Percentiles rank a stretch among this genome's conserved stretches.
Evolutionary conservation across 2,797 vertebrate genomes (phyloP).

Genomic region (Trichosurus vulpecula): DNA sequence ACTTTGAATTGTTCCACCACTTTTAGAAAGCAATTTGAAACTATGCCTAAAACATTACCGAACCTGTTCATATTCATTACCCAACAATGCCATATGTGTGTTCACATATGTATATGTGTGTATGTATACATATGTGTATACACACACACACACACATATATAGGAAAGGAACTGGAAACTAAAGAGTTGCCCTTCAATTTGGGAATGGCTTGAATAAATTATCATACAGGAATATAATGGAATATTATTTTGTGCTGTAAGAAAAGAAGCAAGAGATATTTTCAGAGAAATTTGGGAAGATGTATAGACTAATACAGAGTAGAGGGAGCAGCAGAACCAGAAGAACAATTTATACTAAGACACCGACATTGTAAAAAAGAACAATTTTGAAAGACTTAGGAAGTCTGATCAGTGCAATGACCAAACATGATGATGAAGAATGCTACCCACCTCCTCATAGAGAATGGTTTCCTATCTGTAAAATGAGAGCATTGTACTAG

Average conservation of each 20-base stretch:
- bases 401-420: not conserved
- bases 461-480: not conserved
- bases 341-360: not conserved
- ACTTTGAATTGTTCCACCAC: no score
- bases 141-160: no score
- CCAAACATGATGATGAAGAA: not conserved
- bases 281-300: not conserved
- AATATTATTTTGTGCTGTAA: not conserved
- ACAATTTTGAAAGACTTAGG: not conserved
- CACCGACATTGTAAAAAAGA: not conserved
- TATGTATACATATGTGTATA: no score
- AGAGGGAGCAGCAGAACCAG: not conserved
- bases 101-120: no score
- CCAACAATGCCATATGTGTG: no score
- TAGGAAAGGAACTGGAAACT: not conserved
- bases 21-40: no score
- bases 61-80: no score
- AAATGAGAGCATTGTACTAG: not conserved
- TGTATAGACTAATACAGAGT: not conserved
- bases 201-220: not conserved
- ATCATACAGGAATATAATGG: not conserved
- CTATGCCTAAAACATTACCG: no score
- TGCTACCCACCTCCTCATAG: not conserved
- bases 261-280: not conserved
- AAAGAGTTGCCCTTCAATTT: not conserved